These are phyloP conservation scores for Rutpela maculata DNA, from an alignment of 2,888 invertebrate species.

Conservation along the genomic window DNA sequence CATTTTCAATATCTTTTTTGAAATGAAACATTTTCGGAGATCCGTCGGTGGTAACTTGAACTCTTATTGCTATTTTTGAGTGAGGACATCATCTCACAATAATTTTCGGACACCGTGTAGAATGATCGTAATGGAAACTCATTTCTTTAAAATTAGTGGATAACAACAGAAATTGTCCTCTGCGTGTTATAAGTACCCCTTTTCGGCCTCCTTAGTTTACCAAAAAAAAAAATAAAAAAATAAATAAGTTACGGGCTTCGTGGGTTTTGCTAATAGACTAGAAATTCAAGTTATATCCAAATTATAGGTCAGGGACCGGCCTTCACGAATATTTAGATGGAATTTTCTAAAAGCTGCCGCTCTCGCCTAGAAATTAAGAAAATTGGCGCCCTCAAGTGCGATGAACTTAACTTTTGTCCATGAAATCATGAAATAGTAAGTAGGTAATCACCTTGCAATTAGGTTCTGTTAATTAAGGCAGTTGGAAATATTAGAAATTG, in stretches of 20 bases:
- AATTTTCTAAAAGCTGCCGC: conserved; percentile 9
- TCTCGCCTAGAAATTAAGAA: conserved; percentile 7
- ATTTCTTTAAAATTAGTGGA: no score
- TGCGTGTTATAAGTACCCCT: no score
- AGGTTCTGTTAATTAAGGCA: background rate
- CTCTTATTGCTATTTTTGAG: no score
- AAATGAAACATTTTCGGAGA: no score
- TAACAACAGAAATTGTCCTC: no score
- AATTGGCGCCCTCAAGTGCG: conserved; percentile 12
- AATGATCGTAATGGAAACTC: no score
- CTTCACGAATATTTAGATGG: background rate
- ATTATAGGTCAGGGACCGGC: background rate
- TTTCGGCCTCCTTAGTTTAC: no score
- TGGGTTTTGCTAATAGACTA: background rate
- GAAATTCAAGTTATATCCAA: background rate
- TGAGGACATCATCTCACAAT: no score
- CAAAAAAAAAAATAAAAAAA: background rate
- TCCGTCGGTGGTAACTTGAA: no score
- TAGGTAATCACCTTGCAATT: background rate
- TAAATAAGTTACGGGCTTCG: background rate
- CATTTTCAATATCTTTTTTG: no score
- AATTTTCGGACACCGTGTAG: no score
- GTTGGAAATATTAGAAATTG: conserved; percentile 2
- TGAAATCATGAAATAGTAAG: conserved; percentile 10
- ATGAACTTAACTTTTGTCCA: background rate